Base-by-base conservation (phyloP, 1,140 invertebrate species). In the Bicyclus anynana region DNA sequence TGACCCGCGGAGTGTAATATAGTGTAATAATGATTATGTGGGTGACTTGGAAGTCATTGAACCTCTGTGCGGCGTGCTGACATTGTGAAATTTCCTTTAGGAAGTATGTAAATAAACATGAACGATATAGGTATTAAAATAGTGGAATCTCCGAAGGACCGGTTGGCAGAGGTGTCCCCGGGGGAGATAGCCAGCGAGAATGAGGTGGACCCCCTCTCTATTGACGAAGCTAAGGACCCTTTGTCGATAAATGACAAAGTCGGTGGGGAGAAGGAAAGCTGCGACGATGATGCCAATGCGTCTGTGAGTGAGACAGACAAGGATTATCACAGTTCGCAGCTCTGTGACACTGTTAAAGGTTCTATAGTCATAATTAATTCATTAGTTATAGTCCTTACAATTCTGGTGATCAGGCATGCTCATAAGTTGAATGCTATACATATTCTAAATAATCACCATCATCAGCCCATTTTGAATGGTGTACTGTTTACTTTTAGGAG, bases 31-130 rank as follows among this genome's bases (percentile, higher is more conserved):
- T 76, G 74, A 64, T 74, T 81, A 76, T 67, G 57, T 78, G 75
- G 71, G 60, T 69, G 66, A 71, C 69, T 69, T 68, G 56, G 46
- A 58, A 75, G 74, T 77, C 80, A 73, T 71, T 75, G 72, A 80
- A 80, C 73, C 64, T 74, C 49, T 53, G 54, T 68, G 69, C 80
- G 75, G 82, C 78, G 65, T 84, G 72, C 69, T 80, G 72, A 74
- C 71, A 77, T 69, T 74, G 75, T 84, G 74, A 74, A 33, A 60
- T 80, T 73, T 66, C 68, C 70, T 69, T 59, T 79, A 69, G 77
- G 72, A 88, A 88, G 81, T 84, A 88, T 88, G 84, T 88, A 85
- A 87, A 87, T 87, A 87, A 88, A 86, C 79, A 88, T 88, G 85
- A 86, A 88, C 77, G 85, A 85, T 84, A 85, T 83, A 84, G 81